These are phyloP conservation scores for Platycheirus rosarum DNA, from an alignment of 2,888 invertebrate species.

Conservation along the genomic window DNA sequence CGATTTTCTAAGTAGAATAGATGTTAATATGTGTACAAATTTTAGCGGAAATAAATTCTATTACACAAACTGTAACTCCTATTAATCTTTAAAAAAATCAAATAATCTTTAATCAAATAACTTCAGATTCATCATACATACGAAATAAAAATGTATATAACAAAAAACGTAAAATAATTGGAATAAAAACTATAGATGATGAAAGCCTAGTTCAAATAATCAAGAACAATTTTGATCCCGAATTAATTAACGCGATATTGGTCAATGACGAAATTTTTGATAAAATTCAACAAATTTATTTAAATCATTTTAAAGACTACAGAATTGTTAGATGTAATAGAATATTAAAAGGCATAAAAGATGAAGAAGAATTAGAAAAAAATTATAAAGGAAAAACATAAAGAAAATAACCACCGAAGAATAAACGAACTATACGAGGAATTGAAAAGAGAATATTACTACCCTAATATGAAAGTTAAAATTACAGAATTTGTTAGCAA, in stretches of 20 bases:
- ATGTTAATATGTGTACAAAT: neutral
- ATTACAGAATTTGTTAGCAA: too few relatives aligned
- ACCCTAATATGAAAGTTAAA: too few relatives aligned
- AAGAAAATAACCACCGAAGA: too few relatives aligned
- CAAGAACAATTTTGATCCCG: constrained; percentile 22
- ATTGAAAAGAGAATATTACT: neutral
- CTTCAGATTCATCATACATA: constrained; percentile 16
- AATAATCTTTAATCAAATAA: constrained; percentile 29
- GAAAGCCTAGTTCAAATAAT: constrained; percentile 12
- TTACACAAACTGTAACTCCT: constrained; percentile 24
- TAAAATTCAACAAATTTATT: constrained; percentile 4
- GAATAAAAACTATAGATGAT: constrained; percentile 9
- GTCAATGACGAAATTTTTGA: neutral
- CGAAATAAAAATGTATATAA: too few relatives aligned
- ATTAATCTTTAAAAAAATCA: constrained; percentile 38
- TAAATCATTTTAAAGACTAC: constrained; percentile 15
- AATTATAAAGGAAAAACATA: constrained; percentile 2
- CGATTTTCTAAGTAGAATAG: constrained; percentile 23
- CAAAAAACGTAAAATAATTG: constrained; percentile 9
- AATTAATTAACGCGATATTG: constrained; percentile 10
- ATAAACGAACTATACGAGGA: constrained; percentile 15
- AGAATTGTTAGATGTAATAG: too few relatives aligned
- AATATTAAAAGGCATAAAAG: too few relatives aligned
- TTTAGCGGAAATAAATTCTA: constrained; percentile 2
- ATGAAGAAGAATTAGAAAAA: neutral